A percentile compares a stretch with the other conserved stretches of the same genome.
phyloP scores from a whole-genome alignment of 1,140 invertebrate genomes.

The Cyclina sinensis region DNA sequence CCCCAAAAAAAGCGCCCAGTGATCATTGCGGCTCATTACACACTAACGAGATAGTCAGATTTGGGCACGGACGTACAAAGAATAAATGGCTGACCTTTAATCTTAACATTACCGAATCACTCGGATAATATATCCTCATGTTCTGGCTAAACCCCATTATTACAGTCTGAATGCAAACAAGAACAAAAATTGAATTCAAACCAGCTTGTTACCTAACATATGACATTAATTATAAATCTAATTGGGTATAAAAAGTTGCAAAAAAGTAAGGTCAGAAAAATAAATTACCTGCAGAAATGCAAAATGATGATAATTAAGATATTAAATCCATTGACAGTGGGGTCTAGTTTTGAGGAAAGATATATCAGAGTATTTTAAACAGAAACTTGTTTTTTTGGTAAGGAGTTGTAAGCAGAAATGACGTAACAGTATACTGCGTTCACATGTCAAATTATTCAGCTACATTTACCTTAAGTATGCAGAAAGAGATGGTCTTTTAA shows the following conservation, averaged over 20 bases:
- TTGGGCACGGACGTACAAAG: conserved; percentile 9
- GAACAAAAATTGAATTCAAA: neutral
- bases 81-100: conserved; percentile 46
- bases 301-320: conserved; percentile 9
- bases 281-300: neutral
- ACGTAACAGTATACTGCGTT: neutral
- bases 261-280: conserved; percentile 21
- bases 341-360: conserved; percentile 9
- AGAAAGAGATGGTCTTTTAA: conserved; percentile 21
- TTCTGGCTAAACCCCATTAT: conserved; percentile 13
- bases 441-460: conserved; percentile 49
- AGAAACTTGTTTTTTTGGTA: neutral
- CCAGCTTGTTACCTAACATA: neutral
- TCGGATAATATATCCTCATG: neutral
- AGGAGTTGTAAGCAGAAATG: neutral
- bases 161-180: neutral
- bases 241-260: conserved; percentile 23
- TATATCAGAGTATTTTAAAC: neutral
- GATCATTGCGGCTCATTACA: conserved; percentile 53
- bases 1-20: neutral
- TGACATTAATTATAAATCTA: conserved; percentile 39
- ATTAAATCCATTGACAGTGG: conserved; percentile 12
- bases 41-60: conserved; percentile 47
- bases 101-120: conserved; percentile 10
- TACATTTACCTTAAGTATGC: conserved; percentile 23